A percentile compares a stretch with the other conserved stretches of the same genome.
phyloP scores from a whole-genome alignment of 2,797 vertebrate species.

The Phrynocephalus forsythii region DNA sequence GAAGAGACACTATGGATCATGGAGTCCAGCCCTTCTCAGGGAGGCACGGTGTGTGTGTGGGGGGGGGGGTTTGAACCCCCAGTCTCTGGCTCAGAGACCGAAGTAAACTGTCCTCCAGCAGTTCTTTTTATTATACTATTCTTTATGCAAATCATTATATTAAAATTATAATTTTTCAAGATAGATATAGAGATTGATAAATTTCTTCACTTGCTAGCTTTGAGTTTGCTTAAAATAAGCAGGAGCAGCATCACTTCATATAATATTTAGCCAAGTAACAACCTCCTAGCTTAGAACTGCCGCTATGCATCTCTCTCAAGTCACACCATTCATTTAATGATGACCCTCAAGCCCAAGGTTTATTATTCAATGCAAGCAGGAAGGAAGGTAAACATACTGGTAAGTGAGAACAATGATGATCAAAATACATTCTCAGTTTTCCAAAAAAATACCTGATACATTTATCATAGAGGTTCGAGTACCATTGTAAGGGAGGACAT shows the following conservation, averaged over 20 bases:
- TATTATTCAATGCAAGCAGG: neutral
- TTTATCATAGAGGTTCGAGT: neutral
- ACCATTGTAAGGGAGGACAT: too few relatives aligned
- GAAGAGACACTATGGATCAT: too few relatives aligned
- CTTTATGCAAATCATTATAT: neutral
- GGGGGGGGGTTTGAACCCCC: too few relatives aligned
- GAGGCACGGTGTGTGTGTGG: too few relatives aligned
- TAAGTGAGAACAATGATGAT: neutral
- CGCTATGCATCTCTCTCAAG: neutral
- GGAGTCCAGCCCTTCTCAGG: too few relatives aligned
- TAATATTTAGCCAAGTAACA: slow-evolving; percentile 4
- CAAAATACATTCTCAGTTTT: neutral
- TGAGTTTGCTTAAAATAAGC: neutral
- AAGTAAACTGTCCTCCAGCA: neutral
- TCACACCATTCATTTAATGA: neutral
- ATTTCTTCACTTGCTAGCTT: neutral
- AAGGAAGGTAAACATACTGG: neutral
- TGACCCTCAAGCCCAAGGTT: neutral
- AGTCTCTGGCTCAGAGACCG: too few relatives aligned
- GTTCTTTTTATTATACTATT: neutral
- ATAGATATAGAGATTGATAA: neutral
- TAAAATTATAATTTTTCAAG: neutral
- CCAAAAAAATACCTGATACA: neutral
- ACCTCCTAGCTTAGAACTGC: neutral
- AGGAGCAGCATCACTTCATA: slow-evolving; percentile 25